phyloP scores from a whole-genome alignment of 2,797 vertebrate genomes.

The Enteromius fasciolatus region DNA sequence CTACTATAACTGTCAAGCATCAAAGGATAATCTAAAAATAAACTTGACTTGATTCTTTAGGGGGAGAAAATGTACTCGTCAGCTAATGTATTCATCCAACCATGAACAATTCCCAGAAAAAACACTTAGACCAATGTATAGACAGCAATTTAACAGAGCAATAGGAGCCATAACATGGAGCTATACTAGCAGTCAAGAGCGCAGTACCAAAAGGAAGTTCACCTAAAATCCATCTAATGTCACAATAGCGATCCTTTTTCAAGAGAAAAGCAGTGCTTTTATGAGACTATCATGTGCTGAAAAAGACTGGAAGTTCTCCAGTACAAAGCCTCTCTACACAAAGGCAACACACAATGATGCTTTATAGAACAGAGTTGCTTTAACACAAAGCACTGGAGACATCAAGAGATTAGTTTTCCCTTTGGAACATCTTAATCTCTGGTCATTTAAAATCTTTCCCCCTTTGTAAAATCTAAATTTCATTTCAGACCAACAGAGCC shows the following conservation, averaged over 20 bases:
- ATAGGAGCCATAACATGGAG: background rate
- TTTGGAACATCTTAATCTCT: conserved; percentile 41
- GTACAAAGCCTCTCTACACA: conserved; percentile 33
- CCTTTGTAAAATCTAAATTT: conserved; percentile 17
- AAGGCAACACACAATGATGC: conserved; percentile 30
- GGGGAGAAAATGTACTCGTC: conserved; percentile 13
- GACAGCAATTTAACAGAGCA: conserved; percentile 21
- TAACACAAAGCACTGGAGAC: conserved; percentile 37
- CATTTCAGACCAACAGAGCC: conserved; percentile 4
- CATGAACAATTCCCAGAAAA: conserved; percentile 23
- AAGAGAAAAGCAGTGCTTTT: conserved; percentile 32
- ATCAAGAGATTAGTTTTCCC: conserved; percentile 42
- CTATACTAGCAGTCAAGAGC: background rate
- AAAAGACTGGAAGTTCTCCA: conserved; percentile 42
- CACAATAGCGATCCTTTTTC: conserved; percentile 24
- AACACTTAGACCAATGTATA: conserved; percentile 24
- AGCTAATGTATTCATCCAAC: conserved; percentile 31
- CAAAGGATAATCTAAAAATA: conserved; percentile 27
- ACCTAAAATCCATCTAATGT: conserved; percentile 37
- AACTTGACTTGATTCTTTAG: conserved; percentile 20
- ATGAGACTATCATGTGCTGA: conserved; percentile 29
- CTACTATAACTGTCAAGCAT: background rate
- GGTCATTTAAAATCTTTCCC: conserved; percentile 33
- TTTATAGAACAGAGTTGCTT: conserved; percentile 31
- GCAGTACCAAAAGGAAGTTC: background rate